A percentile compares a stretch with the other conserved stretches of the same genome.
phyloP scores from a whole-genome alignment of 2,113 vertebrate species.

The Egretta garzetta region DNA sequence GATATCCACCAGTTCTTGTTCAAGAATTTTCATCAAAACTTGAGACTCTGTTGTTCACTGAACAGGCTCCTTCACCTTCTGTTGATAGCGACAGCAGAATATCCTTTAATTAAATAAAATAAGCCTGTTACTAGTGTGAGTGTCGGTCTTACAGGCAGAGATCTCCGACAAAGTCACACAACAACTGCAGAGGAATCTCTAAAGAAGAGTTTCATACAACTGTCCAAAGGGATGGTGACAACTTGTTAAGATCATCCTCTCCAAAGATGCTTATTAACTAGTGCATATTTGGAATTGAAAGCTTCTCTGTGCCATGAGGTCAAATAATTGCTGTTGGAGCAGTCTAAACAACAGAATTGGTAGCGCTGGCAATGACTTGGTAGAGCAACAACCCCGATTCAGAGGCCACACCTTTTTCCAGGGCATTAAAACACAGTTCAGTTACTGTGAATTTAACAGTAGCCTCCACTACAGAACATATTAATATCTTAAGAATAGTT shows the following conservation, averaged over 20 bases:
- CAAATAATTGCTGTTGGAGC: neutral
- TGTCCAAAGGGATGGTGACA: neutral
- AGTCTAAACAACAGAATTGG: rapidly evolving
- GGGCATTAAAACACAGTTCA: neutral
- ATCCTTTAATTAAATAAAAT: neutral
- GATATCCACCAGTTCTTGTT: neutral
- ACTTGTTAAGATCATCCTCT: neutral
- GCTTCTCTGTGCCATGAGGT: neutral
- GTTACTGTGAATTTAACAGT: neutral
- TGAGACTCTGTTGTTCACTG: neutral
- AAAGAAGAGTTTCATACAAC: neutral
- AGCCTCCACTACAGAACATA: neutral
- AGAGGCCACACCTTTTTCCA: neutral
- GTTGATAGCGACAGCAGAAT: neutral
- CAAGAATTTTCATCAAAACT: neutral
- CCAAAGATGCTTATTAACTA: neutral
- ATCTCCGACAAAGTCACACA: neutral
- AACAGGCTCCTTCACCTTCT: neutral
- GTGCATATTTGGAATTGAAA: neutral
- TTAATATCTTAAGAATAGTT: neutral
- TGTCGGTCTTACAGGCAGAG: neutral
- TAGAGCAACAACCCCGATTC: rapidly evolving
- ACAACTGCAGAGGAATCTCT: neutral
- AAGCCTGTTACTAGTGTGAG: neutral
- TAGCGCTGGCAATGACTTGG: neutral